Evolutionary conservation across 2,888 invertebrate species (phyloP), one percentile per base, ranked within the genome.

Genomic region (Xanthorhoe spadicearia): DNA sequence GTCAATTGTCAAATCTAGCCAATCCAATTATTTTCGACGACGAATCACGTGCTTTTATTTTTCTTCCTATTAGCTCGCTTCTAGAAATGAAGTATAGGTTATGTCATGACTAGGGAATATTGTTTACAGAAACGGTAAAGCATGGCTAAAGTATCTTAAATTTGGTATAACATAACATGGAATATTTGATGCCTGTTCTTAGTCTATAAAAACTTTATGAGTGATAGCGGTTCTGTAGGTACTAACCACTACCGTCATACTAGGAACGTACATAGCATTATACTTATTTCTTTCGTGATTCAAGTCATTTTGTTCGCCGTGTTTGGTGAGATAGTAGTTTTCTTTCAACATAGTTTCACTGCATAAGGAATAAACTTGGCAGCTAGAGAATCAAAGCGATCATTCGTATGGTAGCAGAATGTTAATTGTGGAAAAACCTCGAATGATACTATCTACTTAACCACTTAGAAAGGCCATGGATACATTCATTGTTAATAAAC

Each of bases 361-460:
- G 51, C 51, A 38, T 69, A 64, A 57, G 72, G 67, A 56, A 59
- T 70, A 54, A 61, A 63, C 59, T 62, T 61, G 54, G 49, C 65
- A 55, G 53, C 63, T 59, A 48, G 49, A 59, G 69, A 65, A 64
- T 68, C 68, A 58, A 60, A 64, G 56, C 53, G 54, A 46, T 61
- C 64, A 52, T 58, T 57, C 55, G 60, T 61, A 70, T 61, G 49
- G 66, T 61, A 46, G 51, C 55, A 66, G 70, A 66, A 61, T 68
- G 63, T 61, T 73, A 73, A 71, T 71, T 66, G 62, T 56, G 43
- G 61, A 70, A 69, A 70, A 71, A 69, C 65, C 48, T 60, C 23
- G 59, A 51, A 63, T 64, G 51, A 59, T 35, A 35, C 48, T 46
- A 59, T 62, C 58, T 46, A 59, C 38, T 57, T 49, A 15, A 32